These are phyloP conservation scores for Molorchus minor DNA, from an alignment of 2,888 invertebrate genomes.

Conservation along the genomic window DNA sequence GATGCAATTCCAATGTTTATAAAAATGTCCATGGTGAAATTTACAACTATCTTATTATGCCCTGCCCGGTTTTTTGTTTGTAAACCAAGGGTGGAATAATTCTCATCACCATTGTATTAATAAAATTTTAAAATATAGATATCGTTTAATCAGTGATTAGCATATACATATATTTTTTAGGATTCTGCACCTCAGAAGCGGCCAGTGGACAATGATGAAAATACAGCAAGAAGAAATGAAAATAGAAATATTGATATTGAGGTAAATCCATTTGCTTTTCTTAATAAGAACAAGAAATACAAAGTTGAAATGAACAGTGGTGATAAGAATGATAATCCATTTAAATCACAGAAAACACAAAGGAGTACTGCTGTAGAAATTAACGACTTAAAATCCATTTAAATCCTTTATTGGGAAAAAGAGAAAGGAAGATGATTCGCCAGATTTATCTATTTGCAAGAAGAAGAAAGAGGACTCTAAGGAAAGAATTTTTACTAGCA, in stretches of 20 bases:
- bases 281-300: slow-evolving; percentile 21
- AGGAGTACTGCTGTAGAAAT: slow-evolving; percentile 5
- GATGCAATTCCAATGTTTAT: too few relatives aligned
- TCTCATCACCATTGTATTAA: too few relatives aligned
- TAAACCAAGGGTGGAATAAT: too few relatives aligned
- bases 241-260: slow-evolving; percentile 14
- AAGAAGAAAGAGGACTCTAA: slow-evolving; percentile 1
- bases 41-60: too few relatives aligned
- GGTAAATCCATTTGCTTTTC: slow-evolving; percentile 30
- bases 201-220: slow-evolving; percentile 25
- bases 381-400: slow-evolving; percentile 24
- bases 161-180: slow-evolving; percentile 16
- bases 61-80: too few relatives aligned
- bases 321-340: slow-evolving; percentile 21
- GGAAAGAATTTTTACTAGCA: slow-evolving; percentile 23
- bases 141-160: too few relatives aligned
- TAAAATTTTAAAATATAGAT: too few relatives aligned
- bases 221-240: slow-evolving; percentile 3
- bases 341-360: slow-evolving; percentile 11
- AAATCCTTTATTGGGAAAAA: slow-evolving; percentile 11
- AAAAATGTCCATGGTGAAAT: too few relatives aligned
- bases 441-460: slow-evolving; percentile 12
- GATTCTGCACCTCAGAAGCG: slow-evolving; percentile 20
- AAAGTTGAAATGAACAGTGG: slow-evolving; percentile 1
- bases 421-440: neutral